phyloP scores from a whole-genome alignment of 1,140 invertebrate species.

The Penaeus chinensis region DNA sequence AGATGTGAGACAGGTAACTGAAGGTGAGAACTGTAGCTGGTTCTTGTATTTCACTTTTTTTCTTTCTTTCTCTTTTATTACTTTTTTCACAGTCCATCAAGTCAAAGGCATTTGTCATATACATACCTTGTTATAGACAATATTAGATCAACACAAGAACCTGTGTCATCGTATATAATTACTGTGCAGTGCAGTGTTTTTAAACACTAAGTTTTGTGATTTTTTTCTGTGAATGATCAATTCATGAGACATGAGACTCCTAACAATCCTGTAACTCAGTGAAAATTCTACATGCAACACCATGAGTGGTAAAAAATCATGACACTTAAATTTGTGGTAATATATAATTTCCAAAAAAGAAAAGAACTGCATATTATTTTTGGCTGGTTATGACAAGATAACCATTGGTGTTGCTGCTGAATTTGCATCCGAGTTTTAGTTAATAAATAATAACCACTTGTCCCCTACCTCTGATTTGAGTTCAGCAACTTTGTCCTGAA shows the following conservation, averaged over 20 bases:
- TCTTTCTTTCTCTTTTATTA: background rate
- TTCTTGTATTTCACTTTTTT: conserved; percentile 1
- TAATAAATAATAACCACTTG: background rate
- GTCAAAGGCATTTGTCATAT: no score
- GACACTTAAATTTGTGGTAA: no score
- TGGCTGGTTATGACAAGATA: no score
- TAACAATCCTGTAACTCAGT: no score
- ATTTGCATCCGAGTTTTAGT: background rate
- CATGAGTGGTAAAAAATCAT: no score
- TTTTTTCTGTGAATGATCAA: no score
- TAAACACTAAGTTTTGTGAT: background rate
- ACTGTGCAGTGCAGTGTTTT: conserved; percentile 6
- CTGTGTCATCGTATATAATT: background rate
- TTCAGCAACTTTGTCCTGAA: conserved; percentile 91
- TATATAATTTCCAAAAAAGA: no score
- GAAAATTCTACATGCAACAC: no score
- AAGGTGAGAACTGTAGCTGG: background rate
- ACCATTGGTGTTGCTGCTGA: background rate
- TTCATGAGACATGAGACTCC: no score
- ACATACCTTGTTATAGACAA: background rate
- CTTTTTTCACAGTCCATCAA: background rate
- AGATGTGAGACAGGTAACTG: background rate
- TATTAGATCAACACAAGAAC: conserved; percentile 10
- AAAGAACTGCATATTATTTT: no score
- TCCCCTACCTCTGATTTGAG: conserved; percentile 87